Percentiles rank a stretch among this genome's conserved stretches.
phyloP scores from a whole-genome alignment of 30 jellyfish, hydroid and myxozoan genomes.

The Hydractinia symbiolongicarpus region DNA sequence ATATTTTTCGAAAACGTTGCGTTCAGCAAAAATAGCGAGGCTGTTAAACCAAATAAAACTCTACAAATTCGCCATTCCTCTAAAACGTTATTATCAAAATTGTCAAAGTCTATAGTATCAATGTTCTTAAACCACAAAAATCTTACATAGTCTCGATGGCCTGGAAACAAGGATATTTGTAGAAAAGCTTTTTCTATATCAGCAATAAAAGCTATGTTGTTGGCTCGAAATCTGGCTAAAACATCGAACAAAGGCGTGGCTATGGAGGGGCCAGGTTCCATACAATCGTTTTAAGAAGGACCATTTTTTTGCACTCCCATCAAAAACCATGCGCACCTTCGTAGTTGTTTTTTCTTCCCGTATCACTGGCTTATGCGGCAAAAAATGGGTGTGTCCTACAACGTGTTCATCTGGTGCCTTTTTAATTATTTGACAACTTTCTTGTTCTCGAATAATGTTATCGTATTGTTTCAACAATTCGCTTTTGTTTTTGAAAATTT shows the following conservation, averaged over 20 bases:
- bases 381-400: no score
- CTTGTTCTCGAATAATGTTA: no score
- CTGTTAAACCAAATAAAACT: constrained; percentile 9
- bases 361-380: no score
- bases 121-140: neutral
- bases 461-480: no score
- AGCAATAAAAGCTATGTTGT: constrained; percentile 5
- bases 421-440: no score
- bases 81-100: neutral
- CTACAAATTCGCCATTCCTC: constrained; percentile 2
- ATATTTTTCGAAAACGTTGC: constrained; percentile 5
- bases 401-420: no score
- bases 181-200: constrained; percentile 6
- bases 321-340: no score
- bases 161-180: neutral
- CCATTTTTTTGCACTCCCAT: no score
- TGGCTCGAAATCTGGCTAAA: neutral
- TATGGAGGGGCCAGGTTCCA: no score
- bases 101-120: neutral
- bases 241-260: neutral
- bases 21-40: constrained; percentile 13
- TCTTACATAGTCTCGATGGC: neutral
- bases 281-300: no score
- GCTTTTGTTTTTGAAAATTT: no score
- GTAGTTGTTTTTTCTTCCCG: no score